Evolutionary conservation across 1,140 invertebrate genomes (phyloP), one percentile per base, ranked within the genome.

Genomic region (Magallana gigas): DNA sequence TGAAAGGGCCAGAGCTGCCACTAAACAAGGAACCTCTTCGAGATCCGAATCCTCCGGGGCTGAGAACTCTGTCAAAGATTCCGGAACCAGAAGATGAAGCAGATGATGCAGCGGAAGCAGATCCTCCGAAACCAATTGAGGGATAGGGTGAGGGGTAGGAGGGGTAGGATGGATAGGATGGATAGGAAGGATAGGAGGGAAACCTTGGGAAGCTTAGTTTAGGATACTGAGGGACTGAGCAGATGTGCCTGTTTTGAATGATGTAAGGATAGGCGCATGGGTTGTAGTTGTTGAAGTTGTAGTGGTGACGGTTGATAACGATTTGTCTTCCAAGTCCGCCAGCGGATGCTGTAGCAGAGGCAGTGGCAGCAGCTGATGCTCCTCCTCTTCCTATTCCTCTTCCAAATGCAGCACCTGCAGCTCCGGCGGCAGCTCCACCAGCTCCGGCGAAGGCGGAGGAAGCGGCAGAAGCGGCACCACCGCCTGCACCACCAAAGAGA

Each of bases 241-340:
- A 85, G 18, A 60, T 12, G 58, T 85, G 62, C 9, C 18, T 16
- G 83, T 85, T 60, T 1, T 85, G 18, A 18, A 56, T 9, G 83
- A 29, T 16, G 83, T 85, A 4, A 16, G 58, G 59, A 18, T 85
- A 85, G 7, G 58, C 9, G 58, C 62, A 85, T 18, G 58, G 59
- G 83, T 85, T 60, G 58, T 85, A 62, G 59, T 85, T 12, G 18
- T 85, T 85, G 83, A 60, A 64, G 58, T 85, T 60, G 83, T 85
- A 85, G 57, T 85, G 36, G 18, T 85, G 62, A 62, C 62, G 62
- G 57, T 85, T 60, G 6, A 60, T 60, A 23, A 23, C 62, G 58
- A 60, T 60, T 62, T 56, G 83, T 59, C 36, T 85, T 7, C 58
- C 36, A 4, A 11, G 68, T 76, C 68, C 68, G 8, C 48, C 60